Evolutionary conservation across 1,140 invertebrate species (phyloP).

Genomic region (Eupristina koningsbergeri): DNA sequence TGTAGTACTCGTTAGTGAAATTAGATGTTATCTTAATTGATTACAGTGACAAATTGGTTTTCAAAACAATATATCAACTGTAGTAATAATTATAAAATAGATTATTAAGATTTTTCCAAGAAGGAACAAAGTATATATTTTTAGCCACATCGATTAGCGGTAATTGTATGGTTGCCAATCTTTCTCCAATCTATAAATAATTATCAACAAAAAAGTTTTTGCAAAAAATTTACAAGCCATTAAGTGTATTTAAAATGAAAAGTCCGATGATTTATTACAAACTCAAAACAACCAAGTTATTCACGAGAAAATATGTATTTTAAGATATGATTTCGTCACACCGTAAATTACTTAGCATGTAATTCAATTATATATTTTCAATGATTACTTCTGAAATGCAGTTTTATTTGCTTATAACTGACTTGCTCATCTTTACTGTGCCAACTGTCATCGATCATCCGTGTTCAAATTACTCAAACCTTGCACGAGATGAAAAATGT

Average conservation of each 20-base stretch:
- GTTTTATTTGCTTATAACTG: neutral
- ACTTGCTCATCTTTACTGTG: too few relatives aligned
- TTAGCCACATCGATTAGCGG: neutral
- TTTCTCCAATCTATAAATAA: constrained; percentile 14
- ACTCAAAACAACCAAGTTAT: neutral
- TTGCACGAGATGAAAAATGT: neutral
- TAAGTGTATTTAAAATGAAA: neutral
- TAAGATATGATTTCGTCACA: neutral
- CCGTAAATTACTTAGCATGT: neutral
- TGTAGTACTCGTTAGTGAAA: neutral
- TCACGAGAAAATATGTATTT: neutral
- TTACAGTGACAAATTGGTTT: neutral
- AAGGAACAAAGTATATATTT: neutral
- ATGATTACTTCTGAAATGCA: neutral
- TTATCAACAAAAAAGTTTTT: neutral
- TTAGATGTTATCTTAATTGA: neutral
- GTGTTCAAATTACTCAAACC: neutral
- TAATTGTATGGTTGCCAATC: constrained; percentile 35
- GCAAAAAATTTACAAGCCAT: neutral
- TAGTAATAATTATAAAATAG: neutral
- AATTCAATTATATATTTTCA: neutral
- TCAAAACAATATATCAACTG: neutral
- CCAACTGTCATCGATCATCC: neutral
- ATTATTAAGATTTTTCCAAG: neutral
- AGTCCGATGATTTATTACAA: neutral